phyloP scores from a whole-genome alignment of 2,113 vertebrate genomes.

The Atractosteus spatula region DNA sequence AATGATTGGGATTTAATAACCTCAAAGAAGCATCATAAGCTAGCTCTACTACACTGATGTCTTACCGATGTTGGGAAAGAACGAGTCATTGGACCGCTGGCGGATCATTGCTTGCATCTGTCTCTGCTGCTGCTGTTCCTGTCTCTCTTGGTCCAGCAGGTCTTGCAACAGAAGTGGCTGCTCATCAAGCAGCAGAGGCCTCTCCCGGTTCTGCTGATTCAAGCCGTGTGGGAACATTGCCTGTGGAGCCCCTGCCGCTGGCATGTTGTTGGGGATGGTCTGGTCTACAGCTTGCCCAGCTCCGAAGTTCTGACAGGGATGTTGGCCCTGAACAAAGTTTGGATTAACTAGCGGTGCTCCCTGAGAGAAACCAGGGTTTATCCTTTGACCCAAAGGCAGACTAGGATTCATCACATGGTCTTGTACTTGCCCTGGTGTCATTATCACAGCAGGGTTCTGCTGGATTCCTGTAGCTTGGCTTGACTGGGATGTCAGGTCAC shows the following conservation, averaged over 20 bases:
- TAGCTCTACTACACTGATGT: not conserved
- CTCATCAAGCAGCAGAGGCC: constrained; percentile 86
- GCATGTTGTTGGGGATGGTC: constrained; percentile 51
- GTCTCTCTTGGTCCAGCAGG: constrained; percentile 92
- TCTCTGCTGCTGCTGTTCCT: constrained; percentile 94
- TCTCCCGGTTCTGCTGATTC: constrained; percentile 69
- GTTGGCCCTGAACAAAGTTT: constrained; percentile 60
- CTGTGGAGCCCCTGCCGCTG: constrained; percentile 64
- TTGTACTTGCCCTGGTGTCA: constrained; percentile 58
- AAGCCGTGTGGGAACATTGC: constrained; percentile 63
- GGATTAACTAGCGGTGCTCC: constrained; percentile 62
- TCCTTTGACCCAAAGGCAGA: constrained; percentile 63
- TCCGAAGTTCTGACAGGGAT: constrained; percentile 48
- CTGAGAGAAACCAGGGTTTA: constrained; percentile 70
- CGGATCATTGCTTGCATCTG: constrained; percentile 97
- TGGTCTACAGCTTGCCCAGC: constrained; percentile 53
- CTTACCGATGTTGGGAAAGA: constrained; percentile 84
- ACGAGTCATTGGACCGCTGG: constrained; percentile 76
- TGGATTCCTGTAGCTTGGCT: constrained; percentile 57
- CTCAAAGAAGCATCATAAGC: no score
- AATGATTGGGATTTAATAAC: no score
- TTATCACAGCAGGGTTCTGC: constrained; percentile 54
- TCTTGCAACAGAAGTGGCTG: constrained; percentile 95
- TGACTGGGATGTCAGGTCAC: constrained; percentile 65
- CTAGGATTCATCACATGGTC: constrained; percentile 61